These are phyloP conservation scores for Melanostigma gelatinosum DNA, from an alignment of 2,113 vertebrate genomes.

Conservation along the genomic window DNA sequence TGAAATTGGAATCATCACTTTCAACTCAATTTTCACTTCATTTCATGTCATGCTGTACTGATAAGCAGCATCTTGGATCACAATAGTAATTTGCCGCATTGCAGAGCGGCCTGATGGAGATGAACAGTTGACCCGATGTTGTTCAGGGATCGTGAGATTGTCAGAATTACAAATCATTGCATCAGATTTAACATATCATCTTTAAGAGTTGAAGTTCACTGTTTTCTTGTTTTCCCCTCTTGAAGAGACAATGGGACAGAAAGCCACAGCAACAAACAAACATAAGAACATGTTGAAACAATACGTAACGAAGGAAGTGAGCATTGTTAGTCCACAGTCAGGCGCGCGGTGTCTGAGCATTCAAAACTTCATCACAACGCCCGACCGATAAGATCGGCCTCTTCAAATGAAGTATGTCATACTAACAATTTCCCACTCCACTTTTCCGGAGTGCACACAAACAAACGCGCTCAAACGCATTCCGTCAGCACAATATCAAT, in stretches of 20 bases:
- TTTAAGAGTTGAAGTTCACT: slow-evolving; percentile 45
- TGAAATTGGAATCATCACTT: slow-evolving; percentile 15
- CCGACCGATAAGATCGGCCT: slow-evolving; percentile 54
- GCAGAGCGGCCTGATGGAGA: slow-evolving; percentile 46
- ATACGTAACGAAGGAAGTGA: slow-evolving; percentile 8
- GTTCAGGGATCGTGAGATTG: slow-evolving; percentile 24
- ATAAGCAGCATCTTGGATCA: slow-evolving; percentile 39
- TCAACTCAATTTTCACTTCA: slow-evolving; percentile 7
- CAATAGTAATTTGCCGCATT: slow-evolving; percentile 38
- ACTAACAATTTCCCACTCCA: slow-evolving; percentile 50
- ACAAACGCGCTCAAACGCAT: slow-evolving; percentile 59
- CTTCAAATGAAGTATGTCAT: slow-evolving; percentile 61
- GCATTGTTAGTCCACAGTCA: not conserved
- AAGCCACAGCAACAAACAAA: slow-evolving; percentile 18
- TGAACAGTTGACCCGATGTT: slow-evolving; percentile 27
- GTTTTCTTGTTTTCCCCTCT: not conserved
- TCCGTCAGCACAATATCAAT: slow-evolving; percentile 75
- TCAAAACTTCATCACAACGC: slow-evolving; percentile 53
- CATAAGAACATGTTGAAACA: not conserved
- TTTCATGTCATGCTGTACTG: not conserved
- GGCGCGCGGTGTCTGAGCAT: slow-evolving; percentile 37
- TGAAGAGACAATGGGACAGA: slow-evolving; percentile 30
- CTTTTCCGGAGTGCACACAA: slow-evolving; percentile 42
- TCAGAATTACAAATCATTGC: slow-evolving; percentile 59
- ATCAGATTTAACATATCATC: slow-evolving; percentile 55